Evolutionary conservation across 2,888 invertebrate species (phyloP), one percentile per base, ranked within the genome.

Genomic region (Tanytarsus gracilentus): DNA sequence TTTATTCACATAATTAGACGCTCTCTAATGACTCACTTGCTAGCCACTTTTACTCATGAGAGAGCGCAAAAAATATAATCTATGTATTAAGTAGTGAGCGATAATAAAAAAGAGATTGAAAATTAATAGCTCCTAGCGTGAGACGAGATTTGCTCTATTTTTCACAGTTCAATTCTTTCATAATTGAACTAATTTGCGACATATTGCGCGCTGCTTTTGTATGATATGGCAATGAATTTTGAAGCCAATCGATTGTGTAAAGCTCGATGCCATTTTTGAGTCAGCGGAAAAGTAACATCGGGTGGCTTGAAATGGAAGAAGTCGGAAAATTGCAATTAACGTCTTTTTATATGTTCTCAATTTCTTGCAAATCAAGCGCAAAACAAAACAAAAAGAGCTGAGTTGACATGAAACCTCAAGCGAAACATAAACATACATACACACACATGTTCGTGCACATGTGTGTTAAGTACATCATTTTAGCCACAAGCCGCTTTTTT

Each of bases 251-350:
- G 18, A 33, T n/a, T 33, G 33, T 44, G 44, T 44, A 21, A n/a
- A 14, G 8, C 21, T 21, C n/a, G n/a, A n/a, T n/a, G n/a, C n/a
- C n/a, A n/a, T n/a, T n/a, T 51, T 51, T 30, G 51, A 51, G 30
- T 51, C 50, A 50, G 50, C 50, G 51, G 29, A 51, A 51, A 51
- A 51, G 27, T 4, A 18, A 7, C 27, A 51, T 27, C 29, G 29
- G n/a, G n/a, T n/a, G n/a, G n/a, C n/a, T n/a, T n/a, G n/a, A n/a
- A n/a, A n/a, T n/a, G n/a, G n/a, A 27, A 29, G 30, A 29, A 16
- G 30, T 14, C 7, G 51, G 51, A 51, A 51, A 51, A 51, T 51
- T 16, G 18, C 51, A 51, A 51, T 51, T 51, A 51, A 51, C n/a
- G 26, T 50, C 50, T 27, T 26, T 7, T 50, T 50, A 23, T 27